Evolutionary conservation across 2,113 vertebrate species (phyloP).

Genomic region (Pseudonaja textilis): DNA sequence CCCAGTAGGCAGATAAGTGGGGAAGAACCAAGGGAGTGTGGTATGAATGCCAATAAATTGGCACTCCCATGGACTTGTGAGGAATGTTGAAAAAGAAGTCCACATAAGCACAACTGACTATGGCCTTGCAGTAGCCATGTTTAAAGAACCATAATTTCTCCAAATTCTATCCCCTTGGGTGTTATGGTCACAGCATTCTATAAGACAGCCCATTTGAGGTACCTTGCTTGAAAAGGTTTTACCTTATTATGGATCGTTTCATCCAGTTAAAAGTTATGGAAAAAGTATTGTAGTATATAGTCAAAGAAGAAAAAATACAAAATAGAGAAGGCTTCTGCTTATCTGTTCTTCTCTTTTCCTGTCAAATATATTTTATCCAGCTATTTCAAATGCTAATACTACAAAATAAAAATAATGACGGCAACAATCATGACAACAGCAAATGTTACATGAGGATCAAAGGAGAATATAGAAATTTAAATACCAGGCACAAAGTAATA

Average conservation of each 20-base stretch:
- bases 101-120: too few relatives aligned
- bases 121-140: too few relatives aligned
- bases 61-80: too few relatives aligned
- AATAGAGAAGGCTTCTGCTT: neutral
- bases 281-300: neutral
- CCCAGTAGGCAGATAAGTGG: too few relatives aligned
- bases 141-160: too few relatives aligned
- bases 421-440: neutral
- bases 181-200: neutral
- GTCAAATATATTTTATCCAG: neutral
- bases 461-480: neutral
- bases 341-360: neutral
- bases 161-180: neutral
- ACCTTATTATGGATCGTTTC: neutral
- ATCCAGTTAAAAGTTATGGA: neutral
- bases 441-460: neutral
- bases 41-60: too few relatives aligned
- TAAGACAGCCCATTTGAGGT: neutral
- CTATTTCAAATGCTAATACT: neutral
- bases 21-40: too few relatives aligned
- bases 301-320: neutral
- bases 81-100: too few relatives aligned
- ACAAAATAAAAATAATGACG: neutral
- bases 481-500: neutral
- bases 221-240: neutral